A percentile compares a stretch with the other conserved stretches of the same genome.
These are phyloP conservation scores for Phortica variegata DNA, from an alignment of 1,140 invertebrate species.

Conservation along the genomic window DNA sequence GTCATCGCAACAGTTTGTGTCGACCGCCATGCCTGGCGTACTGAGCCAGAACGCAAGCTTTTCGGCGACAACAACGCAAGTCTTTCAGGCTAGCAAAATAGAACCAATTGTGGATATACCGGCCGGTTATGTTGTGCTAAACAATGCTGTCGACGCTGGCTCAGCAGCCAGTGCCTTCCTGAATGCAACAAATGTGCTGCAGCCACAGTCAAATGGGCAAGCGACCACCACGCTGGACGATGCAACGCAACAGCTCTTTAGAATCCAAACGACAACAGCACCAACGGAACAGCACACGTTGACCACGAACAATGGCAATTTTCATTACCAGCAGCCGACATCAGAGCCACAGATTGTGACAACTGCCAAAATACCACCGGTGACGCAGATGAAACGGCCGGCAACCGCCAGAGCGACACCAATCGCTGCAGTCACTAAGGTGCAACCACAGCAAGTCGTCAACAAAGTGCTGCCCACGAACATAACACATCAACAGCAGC, in stretches of 20 bases:
- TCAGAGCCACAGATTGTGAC: conserved; percentile 33
- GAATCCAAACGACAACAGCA: conserved; percentile 1
- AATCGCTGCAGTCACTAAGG: conserved; percentile 30
- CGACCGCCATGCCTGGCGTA: conserved; percentile 74
- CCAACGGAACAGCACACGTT: neutral
- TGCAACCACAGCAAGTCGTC: conserved; percentile 42
- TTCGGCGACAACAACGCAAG: conserved; percentile 75
- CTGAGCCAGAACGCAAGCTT: conserved; percentile 76
- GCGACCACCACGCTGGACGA: conserved; percentile 21
- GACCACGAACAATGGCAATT: conserved; percentile 26
- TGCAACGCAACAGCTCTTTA: conserved; percentile 22
- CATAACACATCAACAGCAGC: conserved; percentile 26
- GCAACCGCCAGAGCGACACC: conserved; percentile 9
- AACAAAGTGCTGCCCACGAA: conserved; percentile 48
- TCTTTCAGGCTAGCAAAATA: conserved; percentile 73
- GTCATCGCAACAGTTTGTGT: conserved; percentile 79
- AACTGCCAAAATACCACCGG: conserved; percentile 38
- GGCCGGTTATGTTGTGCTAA: conserved; percentile 71
- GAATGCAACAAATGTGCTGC: conserved; percentile 41
- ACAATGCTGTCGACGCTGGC: conserved; percentile 57
- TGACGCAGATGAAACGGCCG: conserved; percentile 34
- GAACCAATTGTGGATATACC: conserved; percentile 75
- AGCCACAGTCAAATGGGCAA: conserved; percentile 26
- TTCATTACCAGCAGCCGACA: conserved; percentile 33
- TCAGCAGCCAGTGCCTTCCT: conserved; percentile 21